Base-by-base conservation (phyloP, 2,797 vertebrate species). In the Mus caroli region DNA sequence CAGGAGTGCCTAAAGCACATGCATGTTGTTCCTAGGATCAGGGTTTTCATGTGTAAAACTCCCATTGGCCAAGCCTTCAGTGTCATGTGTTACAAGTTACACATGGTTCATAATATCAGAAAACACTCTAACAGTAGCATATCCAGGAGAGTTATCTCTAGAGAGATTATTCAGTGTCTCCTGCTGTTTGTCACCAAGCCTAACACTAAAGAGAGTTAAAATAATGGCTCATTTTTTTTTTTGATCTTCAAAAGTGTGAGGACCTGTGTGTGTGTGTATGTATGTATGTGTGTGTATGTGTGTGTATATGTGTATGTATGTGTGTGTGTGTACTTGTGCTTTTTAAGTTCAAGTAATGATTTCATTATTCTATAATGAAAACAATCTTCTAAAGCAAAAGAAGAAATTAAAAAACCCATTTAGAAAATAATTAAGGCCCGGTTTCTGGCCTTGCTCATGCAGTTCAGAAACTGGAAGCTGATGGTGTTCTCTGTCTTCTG, bases 331-430 rank as follows among this genome's bases (percentile, higher is more conserved):
- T 24, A 28, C 24, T 40, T 67, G 54, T 92, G 8, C 13, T 79
- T 85, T 84, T 75, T 87, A 77, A 90, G 79, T 89, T 92, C 56
- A 80, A 46, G 20, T 31, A 11, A 64, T 58, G 7, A 58, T 92
- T 89, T 86, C 11, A 92, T 91, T 69, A 17, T 84, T 86, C 69
- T n/a, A 50, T 34, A 76, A 56, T 56, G 50, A 40, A 79, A 88
- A 34, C 40, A n/a, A 4, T n/a, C 73, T 77, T 71, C 13, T 46
- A 56, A 92, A 64, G 15, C 69, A 73, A 86, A 88, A 73, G 11
- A 64, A 94, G 50, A 73, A 56, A 88, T 54, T 24, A 69, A 88
- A 79, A 34, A 91, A n/a, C 37, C 78, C 9, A 40, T 67, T 69
- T 84, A 75, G 28, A 26, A 92, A 87, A 67, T 46, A 88, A 52